Evolutionary conservation across 2,797 vertebrate genomes (phyloP).

Genomic region (Chanos chanos): DNA sequence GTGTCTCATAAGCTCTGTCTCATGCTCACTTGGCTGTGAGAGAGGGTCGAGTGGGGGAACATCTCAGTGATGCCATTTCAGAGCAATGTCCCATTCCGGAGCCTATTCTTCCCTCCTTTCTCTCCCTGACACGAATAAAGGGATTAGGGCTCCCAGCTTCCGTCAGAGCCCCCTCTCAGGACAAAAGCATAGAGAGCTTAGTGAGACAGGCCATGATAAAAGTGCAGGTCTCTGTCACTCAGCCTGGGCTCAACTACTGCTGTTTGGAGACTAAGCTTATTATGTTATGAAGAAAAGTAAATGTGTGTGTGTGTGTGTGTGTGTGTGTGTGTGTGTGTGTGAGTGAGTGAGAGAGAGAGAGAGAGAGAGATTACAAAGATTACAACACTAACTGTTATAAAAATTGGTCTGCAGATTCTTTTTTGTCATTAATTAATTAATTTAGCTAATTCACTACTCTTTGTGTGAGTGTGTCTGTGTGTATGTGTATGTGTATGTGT

Average conservation of each 20-base stretch:
- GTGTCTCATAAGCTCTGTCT: constrained; percentile 70
- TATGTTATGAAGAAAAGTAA: constrained; percentile 80
- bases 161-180: constrained; percentile 85
- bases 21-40: constrained; percentile 79
- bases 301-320: constrained; percentile 12
- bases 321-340: constrained; percentile 16
- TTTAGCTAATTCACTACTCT: too few species aligned
- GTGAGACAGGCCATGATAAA: constrained; percentile 95
- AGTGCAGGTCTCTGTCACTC: constrained; percentile 96
- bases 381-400: too few species aligned
- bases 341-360: neutral
- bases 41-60: constrained; percentile 37
- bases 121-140: constrained; percentile 94
- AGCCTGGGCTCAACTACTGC: constrained; percentile 82
- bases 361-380: neutral
- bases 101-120: constrained; percentile 85
- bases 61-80: constrained; percentile 68
- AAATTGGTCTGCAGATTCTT: too few species aligned
- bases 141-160: constrained; percentile 98
- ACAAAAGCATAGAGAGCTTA: constrained; percentile 91
- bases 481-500: constrained; percentile 14
- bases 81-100: constrained; percentile 75
- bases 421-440: too few species aligned
- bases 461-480: too few species aligned
- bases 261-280: constrained; percentile 92